Evolutionary conservation across 2,888 invertebrate species (phyloP), one percentile per base, ranked within the genome.

Genomic region (Cheilosia impressa): DNA sequence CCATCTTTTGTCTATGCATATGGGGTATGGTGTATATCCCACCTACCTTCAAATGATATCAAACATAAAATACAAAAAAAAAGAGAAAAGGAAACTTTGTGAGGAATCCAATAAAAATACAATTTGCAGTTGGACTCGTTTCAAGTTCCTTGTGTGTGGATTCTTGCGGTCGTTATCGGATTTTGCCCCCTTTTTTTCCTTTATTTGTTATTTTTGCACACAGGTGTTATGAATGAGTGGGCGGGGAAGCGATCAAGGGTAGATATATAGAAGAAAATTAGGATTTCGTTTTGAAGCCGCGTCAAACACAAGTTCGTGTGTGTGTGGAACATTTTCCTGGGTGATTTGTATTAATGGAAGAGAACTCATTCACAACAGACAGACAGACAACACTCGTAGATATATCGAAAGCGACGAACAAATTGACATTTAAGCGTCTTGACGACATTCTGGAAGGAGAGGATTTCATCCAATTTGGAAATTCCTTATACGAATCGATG

Each of bases 41-140:
- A 31, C 43, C 24, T 50, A 47, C 62, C 52, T 17, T 31, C 34
- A 45, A 57, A 50, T 57, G 78, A 75, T 83, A 63, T 73, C 73
- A 78, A 73, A 69, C 63, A 62, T 79, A 79, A 65, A 69, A 83
- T 47, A 34, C 17, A 13, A 22, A 41, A 69, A 83, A 57, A 45
- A 22, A 22, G 50, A 13, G 19, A 38, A 19, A 73, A 73, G 43
- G 60, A 82, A 82, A 65, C 72, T 69, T 73, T 75, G 75, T 60
- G 69, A 79, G 69, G 75, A 84, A 75, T 84, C 79, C 75, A 84
- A 84, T 84, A 84, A 84, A 84, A 84, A 79, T 84, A 84, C 84
- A 84, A 79, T 79, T 84, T 84, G 84, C 79, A 73, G 75, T 75
- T 58, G 79, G 79, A 84, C 79, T 84, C 79, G 63, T 84, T 79